Conservation (phyloP, 2,888 invertebrate genomes). For the Thumatha senex region DNA sequence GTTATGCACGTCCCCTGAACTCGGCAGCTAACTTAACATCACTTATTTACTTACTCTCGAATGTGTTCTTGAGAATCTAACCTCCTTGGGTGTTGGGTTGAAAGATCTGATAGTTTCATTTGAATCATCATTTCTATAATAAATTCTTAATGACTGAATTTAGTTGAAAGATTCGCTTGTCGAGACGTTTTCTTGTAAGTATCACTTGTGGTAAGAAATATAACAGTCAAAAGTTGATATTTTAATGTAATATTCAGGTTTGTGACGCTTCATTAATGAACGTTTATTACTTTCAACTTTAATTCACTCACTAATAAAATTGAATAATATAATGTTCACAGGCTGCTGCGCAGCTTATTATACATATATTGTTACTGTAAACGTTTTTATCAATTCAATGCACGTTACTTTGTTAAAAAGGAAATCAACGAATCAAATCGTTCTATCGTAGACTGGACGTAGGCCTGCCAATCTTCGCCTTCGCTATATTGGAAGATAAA, state of each 20-base stretch:
- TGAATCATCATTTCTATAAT: conserved; percentile 8
- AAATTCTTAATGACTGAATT: conserved; percentile 22
- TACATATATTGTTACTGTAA: neutral
- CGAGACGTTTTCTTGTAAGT: conserved; percentile 2
- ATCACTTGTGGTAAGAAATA: neutral
- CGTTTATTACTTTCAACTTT: conserved; percentile 25
- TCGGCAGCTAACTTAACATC: conserved; percentile 9
- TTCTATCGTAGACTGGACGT: no score
- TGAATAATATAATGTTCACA: conserved; percentile 19
- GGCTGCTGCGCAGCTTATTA: conserved; percentile 35
- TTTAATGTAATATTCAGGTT: conserved; percentile 13
- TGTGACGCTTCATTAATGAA: conserved; percentile 12
- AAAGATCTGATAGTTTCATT: conserved; percentile 4
- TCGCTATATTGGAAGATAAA: no score
- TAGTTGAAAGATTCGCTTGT: conserved; percentile 29
- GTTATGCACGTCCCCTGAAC: neutral
- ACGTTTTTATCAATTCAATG: neutral
- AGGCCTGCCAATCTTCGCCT: no score
- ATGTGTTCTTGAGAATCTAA: neutral
- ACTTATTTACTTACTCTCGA: neutral
- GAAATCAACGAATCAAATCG: no score
- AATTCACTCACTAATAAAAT: conserved; percentile 25
- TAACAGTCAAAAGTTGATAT: conserved; percentile 12
- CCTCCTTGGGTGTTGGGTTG: neutral
- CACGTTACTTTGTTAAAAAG: neutral